Evolutionary conservation across 1,140 invertebrate genomes (phyloP), one percentile per base, ranked within the genome.

Genomic region (Drosophila mojavensis): DNA sequence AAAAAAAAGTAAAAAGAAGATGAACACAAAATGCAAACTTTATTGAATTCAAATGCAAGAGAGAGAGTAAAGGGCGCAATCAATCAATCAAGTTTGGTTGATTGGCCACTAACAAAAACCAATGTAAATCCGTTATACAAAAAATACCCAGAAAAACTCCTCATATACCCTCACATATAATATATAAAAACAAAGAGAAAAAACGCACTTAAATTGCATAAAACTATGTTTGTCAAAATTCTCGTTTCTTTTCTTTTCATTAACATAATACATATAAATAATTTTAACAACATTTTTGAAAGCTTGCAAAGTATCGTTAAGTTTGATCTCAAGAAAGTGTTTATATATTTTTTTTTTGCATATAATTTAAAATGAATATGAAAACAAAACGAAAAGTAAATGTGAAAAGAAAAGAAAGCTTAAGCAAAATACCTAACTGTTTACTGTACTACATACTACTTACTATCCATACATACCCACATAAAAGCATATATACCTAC

Each of bases 281-380:
- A 70, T 64, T 69, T 70, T 70, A 74, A 43, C 39, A 45, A 70
- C 72, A 50, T 63, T 70, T 72, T 68, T 68, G 50, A 71, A 75
- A 75, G 61, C 80, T 89, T 88, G 83, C 83, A 86, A 86, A 88
- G 84, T 89, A 88, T 88, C 84, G 84, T 89, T 88, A 88, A 88
- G 85, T 89, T 89, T 89, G 84, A 89, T 89, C 84, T 89, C 84
- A 89, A 90, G 75, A 84, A 84, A 74, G 70, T 78, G 89, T 73
- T 86, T 82, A 67, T 66, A 72, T 81, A 74, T 81, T 81, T 83
- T 81, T 83, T 81, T 88, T 86, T 88, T 89, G 84, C 80, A 83
- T 89, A 55, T 55, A 82, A 78, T 88, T 81, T 84, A 89, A 89
- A 78, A 75, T 36, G 30, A 64, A 75, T 56, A 24, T 56, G 41